These are phyloP conservation scores for Drosophila pegasa DNA, from an alignment of 2,888 invertebrate species.

Conservation along the genomic window DNA sequence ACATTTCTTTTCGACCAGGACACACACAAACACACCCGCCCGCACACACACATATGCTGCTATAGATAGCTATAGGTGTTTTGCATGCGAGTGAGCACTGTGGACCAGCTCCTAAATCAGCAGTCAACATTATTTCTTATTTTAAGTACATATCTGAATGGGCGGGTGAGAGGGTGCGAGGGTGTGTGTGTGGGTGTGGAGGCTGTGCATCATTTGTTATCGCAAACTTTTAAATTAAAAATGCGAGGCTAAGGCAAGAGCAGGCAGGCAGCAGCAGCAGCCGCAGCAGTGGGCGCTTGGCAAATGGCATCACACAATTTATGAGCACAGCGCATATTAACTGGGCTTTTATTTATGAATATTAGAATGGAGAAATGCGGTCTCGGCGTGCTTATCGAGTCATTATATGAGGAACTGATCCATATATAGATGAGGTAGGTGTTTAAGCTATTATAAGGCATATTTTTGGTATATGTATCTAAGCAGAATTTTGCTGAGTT, in stretches of 20 bases:
- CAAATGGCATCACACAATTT: slow-evolving; percentile 56
- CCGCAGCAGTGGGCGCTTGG: slow-evolving; percentile 1
- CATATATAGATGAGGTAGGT: not conserved
- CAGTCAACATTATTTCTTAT: slow-evolving; percentile 74
- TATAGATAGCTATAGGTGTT: slow-evolving; percentile 33
- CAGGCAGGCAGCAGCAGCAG: not conserved
- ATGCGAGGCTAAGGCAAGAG: slow-evolving; percentile 33
- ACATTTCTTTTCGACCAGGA: slow-evolving; percentile 36
- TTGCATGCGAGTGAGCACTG: slow-evolving; percentile 11
- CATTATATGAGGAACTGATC: not conserved
- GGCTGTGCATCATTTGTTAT: slow-evolving; percentile 80
- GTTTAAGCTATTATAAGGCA: not conserved
- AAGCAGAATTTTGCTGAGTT: too few relatives aligned
- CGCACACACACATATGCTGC: slow-evolving; percentile 20
- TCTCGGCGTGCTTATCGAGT: slow-evolving; percentile 3
- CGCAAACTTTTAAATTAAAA: slow-evolving; percentile 81
- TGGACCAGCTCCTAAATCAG: slow-evolving; percentile 73
- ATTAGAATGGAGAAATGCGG: slow-evolving; percentile 19
- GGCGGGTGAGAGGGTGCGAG: slow-evolving; percentile 16
- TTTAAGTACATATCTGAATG: slow-evolving; percentile 61
- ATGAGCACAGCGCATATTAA: slow-evolving; percentile 64
- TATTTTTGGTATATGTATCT: not conserved
- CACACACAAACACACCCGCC: slow-evolving; percentile 19
- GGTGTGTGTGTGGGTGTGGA: slow-evolving; percentile 24
- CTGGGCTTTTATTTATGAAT: slow-evolving; percentile 70